A percentile compares a stretch with the other conserved stretches of the same genome.
phyloP scores from a whole-genome alignment of 2,888 invertebrate species.

The Athetis lepigone region DNA sequence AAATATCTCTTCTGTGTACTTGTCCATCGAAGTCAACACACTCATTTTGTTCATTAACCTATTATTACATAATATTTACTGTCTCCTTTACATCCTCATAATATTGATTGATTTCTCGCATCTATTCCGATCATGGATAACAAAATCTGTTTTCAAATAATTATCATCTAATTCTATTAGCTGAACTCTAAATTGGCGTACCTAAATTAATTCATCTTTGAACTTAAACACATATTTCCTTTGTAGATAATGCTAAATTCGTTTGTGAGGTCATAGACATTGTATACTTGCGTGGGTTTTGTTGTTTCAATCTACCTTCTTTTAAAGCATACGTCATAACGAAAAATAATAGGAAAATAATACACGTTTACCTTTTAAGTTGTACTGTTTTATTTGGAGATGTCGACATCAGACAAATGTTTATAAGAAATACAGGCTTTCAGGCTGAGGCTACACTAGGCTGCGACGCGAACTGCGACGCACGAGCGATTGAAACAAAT shows the following conservation, averaged over 20 bases:
- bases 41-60: slow-evolving; percentile 50
- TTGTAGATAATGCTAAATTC: slow-evolving; percentile 4
- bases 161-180: slow-evolving; percentile 8
- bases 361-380: slow-evolving; percentile 43
- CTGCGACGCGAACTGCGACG: no score
- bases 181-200: slow-evolving; percentile 6
- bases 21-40: slow-evolving; percentile 46
- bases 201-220: slow-evolving; percentile 17
- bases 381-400: slow-evolving; percentile 53
- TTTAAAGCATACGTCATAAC: neutral
- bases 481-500: no score
- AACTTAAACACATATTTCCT: slow-evolving; percentile 22
- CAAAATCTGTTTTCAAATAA: neutral
- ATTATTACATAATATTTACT: slow-evolving; percentile 35
- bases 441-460: no score
- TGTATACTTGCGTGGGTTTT: neutral
- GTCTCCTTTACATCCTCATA: neutral
- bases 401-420: slow-evolving; percentile 38
- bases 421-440: slow-evolving; percentile 44
- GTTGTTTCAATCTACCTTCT: neutral
- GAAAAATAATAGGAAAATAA: slow-evolving; percentile 23
- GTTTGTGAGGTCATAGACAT: slow-evolving; percentile 24
- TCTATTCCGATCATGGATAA: neutral
- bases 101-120: neutral
- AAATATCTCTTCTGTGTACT: slow-evolving; percentile 44